Evolutionary conservation across 2,113 vertebrate species (phyloP).

Genomic region (Dinomys branickii): DNA sequence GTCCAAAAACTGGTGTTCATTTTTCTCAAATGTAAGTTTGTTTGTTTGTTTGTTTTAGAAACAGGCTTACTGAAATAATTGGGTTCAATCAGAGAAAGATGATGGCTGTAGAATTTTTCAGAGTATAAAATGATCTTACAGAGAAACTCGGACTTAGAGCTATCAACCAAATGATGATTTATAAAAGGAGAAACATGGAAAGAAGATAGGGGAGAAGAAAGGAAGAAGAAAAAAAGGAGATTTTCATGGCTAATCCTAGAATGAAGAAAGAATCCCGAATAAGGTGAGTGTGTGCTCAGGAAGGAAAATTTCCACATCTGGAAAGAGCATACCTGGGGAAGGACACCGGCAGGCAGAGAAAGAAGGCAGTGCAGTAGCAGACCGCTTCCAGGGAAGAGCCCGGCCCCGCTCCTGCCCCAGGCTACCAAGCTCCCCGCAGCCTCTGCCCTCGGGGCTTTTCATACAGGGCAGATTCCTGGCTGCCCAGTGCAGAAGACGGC

Average conservation of each 20-base stretch:
- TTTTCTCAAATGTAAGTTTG: neutral
- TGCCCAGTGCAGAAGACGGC: neutral
- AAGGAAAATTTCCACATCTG: neutral
- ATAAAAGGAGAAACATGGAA: neutral
- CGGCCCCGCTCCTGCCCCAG: accelerated
- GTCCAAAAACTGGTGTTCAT: neutral
- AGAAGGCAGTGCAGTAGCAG: accelerated
- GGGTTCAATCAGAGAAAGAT: neutral
- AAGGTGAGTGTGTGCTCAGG: neutral
- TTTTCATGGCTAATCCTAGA: neutral
- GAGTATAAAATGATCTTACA: neutral
- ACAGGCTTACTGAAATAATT: neutral
- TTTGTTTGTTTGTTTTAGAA: no score
- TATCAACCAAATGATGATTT: neutral
- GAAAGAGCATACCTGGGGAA: neutral
- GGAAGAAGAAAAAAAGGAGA: no score
- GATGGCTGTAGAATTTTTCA: neutral
- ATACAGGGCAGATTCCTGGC: neutral
- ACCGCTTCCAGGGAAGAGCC: neutral
- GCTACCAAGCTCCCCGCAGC: neutral
- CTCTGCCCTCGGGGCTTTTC: neutral
- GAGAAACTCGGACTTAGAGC: neutral
- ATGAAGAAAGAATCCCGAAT: neutral
- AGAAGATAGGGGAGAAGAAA: neutral
- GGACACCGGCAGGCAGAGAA: neutral